These are phyloP conservation scores for Xylocopa sonorina DNA, from an alignment of 1,140 invertebrate genomes.

Conservation along the genomic window DNA sequence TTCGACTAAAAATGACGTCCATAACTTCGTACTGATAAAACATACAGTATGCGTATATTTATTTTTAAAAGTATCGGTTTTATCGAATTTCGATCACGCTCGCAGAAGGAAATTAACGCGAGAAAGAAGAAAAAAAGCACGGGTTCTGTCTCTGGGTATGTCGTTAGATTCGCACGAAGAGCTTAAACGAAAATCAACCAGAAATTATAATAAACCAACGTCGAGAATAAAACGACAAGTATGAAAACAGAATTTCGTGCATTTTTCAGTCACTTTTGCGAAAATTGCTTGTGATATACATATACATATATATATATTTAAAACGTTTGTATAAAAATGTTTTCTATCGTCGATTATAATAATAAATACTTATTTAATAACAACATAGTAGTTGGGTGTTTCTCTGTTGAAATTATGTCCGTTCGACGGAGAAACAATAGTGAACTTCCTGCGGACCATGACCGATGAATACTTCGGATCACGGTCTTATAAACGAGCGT, in stretches of 20 bases:
- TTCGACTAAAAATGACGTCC: slow-evolving; percentile 3
- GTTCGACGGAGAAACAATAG: slow-evolving; percentile 48
- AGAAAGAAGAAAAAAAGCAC: slow-evolving; percentile 26
- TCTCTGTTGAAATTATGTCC: slow-evolving; percentile 32
- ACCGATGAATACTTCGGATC: background rate
- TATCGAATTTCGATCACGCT: background rate
- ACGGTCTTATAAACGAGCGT: no score
- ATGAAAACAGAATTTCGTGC: background rate
- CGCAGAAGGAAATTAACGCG: slow-evolving; percentile 6
- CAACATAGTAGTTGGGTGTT: slow-evolving; percentile 62
- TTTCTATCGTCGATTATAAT: slow-evolving; percentile 76
- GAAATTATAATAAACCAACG: background rate
- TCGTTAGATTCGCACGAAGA: background rate
- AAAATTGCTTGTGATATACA: slow-evolving; percentile 68
- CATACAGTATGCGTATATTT: slow-evolving; percentile 12
- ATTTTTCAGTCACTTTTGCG: slow-evolving; percentile 58
- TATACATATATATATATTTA: slow-evolving; percentile 58
- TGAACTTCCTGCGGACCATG: slow-evolving; percentile 26
- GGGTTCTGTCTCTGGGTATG: slow-evolving; percentile 8
- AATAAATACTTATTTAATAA: slow-evolving; percentile 81
- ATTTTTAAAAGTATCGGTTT: slow-evolving; percentile 29
- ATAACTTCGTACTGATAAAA: slow-evolving; percentile 23
- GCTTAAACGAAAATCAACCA: background rate
- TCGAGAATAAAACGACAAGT: slow-evolving; percentile 6
- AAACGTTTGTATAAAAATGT: slow-evolving; percentile 74